Conservation (phyloP, 2,797 vertebrate genomes). For the Mormyrops boulengeri region DNA sequence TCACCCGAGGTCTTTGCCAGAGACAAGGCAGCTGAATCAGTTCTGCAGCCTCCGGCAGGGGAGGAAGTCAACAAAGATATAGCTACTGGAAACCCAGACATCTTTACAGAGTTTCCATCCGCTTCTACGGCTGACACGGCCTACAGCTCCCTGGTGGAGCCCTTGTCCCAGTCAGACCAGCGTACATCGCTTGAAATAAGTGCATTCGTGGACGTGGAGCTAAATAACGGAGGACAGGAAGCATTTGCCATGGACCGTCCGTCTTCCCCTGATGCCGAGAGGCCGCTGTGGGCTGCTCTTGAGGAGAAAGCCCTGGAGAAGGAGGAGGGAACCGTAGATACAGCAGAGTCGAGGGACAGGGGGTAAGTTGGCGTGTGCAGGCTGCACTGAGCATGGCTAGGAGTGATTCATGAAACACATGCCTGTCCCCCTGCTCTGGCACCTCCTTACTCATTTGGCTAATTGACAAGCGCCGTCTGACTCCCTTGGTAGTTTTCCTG, state of each 20-base stretch:
- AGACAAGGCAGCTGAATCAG: slow-evolving; percentile 6
- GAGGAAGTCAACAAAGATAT: not conserved
- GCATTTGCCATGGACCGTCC: not conserved
- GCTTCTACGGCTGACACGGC: not conserved
- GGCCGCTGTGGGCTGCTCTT: slow-evolving; percentile 35
- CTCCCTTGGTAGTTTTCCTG: not conserved
- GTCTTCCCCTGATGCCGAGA: slow-evolving; percentile 21
- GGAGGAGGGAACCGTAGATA: not conserved
- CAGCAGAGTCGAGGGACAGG: slow-evolving; percentile 17
- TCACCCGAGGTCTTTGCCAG: not conserved
- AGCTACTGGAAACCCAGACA: not conserved
- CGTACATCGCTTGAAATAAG: slow-evolving; percentile 23
- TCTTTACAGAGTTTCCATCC: not conserved
- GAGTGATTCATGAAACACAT: not conserved
- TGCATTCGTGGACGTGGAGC: slow-evolving; percentile 15
- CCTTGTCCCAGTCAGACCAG: slow-evolving; percentile 25
- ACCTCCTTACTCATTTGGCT: not conserved
- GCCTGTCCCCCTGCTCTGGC: not conserved
- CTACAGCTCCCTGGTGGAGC: not conserved
- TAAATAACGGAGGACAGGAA: not conserved
- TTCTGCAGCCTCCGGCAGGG: not conserved
- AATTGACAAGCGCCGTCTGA: not conserved
- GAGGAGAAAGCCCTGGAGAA: slow-evolving; percentile 42
- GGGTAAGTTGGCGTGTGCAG: slow-evolving; percentile 36
- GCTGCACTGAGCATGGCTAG: slow-evolving; percentile 24